Evolutionary conservation across 2,113 vertebrate species (phyloP), one percentile per base, ranked within the genome.

Genomic region (Scopus umbretta): DNA sequence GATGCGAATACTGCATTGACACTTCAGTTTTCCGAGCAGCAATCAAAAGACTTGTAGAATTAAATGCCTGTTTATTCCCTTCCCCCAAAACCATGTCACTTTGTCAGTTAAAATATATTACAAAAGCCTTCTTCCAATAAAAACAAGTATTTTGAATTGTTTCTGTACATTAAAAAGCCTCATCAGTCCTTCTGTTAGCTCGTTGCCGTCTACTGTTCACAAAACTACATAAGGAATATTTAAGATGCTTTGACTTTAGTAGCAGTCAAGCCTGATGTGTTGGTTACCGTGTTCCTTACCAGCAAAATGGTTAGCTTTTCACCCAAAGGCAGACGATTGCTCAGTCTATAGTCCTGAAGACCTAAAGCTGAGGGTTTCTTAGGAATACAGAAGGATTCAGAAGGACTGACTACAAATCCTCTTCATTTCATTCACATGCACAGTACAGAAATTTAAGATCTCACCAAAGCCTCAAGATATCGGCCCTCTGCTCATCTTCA

Each of bases 341-440:
- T 63, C 49, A 45, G 36, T n/a, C 61, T 47, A 16, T 17, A 78
- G 56, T 12, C 14, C 63, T 26, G 21, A 36, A 59, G 32, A 55
- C 7, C 7, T 10, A 76, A 68, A 84, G 14, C 16, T 6, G 0
- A 88, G 10, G 9, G 1, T 10, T 59, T 70, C 22, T 75, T 29
- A 34, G 4, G 8, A 79, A 50, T 53, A 40, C 16, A 49, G 40
- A 30, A 87, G 29, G 38, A 78, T 76, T 80, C 36, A 67, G 42
- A 59, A 59, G 29, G 55, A 56, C 2, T 62, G 18, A 70, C 40
- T 40, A 70, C 27, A 63, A 81, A 74, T 15, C 13, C 40, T 25
- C 7, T 12, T 55, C 0, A 55, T 47, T 65, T 78, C 20, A 11
- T 19, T 50, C 42, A 49, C 1, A 3, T 7, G 8, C 23, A 43